Percentiles rank a stretch among this genome's conserved stretches.
Evolutionary conservation across 2,888 invertebrate species (phyloP).

Genomic region (Cremastinae sp.): DNA sequence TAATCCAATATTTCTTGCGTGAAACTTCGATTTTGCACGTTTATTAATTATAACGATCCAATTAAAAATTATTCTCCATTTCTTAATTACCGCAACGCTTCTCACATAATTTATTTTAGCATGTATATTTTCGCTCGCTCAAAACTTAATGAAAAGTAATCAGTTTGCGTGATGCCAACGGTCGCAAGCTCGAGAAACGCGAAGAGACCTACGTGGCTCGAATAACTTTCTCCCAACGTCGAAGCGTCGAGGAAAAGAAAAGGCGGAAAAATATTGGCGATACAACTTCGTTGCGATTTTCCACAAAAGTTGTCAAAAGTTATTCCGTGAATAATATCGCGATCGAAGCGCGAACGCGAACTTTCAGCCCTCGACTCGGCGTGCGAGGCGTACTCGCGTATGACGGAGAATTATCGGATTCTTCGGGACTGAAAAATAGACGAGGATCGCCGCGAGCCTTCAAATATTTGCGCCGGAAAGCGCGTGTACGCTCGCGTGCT

Average conservation of each 20-base stretch:
- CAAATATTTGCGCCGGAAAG: constrained; percentile 18
- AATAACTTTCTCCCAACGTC: background rate
- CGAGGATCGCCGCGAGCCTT: background rate
- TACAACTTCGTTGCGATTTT: constrained; percentile 1
- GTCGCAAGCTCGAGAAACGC: no score
- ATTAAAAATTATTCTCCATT: no score
- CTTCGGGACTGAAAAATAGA: background rate
- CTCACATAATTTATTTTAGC: no score
- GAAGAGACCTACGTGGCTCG: no score
- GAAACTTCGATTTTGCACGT: no score
- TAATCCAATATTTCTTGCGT: no score
- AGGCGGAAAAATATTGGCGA: no score
- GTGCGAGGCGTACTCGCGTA: background rate
- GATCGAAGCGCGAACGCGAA: background rate
- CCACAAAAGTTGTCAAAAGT: constrained; percentile 10
- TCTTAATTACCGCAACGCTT: no score
- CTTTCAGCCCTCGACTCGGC: background rate
- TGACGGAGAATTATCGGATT: background rate
- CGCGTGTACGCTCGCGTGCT: background rate
- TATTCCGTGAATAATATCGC: background rate
- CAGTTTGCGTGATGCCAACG: no score
- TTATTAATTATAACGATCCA: no score
- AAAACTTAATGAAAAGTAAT: no score
- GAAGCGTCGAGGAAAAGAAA: background rate
- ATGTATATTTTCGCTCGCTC: no score